Evolutionary conservation across 2,888 invertebrate genomes (phyloP).

Genomic region (Apotomis turbidana): DNA sequence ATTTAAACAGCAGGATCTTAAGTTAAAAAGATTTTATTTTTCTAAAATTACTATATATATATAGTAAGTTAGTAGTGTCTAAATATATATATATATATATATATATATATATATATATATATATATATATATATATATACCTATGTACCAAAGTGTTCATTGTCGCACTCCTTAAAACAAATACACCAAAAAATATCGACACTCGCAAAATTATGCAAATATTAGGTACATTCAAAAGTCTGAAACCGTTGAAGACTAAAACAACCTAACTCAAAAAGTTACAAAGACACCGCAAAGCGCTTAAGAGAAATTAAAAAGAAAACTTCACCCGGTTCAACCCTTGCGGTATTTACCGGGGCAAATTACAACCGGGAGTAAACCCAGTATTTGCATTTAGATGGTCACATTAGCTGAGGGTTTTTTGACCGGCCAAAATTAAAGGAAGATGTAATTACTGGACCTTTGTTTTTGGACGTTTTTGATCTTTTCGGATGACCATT

Average conservation of each 20-base stretch:
- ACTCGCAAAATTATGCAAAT: background rate
- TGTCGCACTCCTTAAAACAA: background rate
- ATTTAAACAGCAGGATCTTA: too few species aligned
- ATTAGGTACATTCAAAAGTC: background rate
- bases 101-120: too few species aligned
- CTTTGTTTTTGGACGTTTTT: conserved; percentile 37
- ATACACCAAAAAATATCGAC: background rate
- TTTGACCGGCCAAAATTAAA: conserved; percentile 39
- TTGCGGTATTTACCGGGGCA: conserved; percentile 76
- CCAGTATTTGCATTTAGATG: conserved; percentile 81
- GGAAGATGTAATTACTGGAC: conserved; percentile 39
- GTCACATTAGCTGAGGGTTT: conserved; percentile 73
- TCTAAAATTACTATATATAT: too few species aligned
- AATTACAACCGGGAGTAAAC: conserved; percentile 78
- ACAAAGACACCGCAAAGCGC: conserved; percentile 37
- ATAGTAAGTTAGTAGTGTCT: too few species aligned
- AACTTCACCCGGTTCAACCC: conserved; percentile 48
- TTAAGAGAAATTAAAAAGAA: conserved; percentile 35
- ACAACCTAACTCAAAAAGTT: conserved; percentile 2
- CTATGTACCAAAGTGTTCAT: too few species aligned
- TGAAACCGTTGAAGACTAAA: background rate
- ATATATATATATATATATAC: too few species aligned
- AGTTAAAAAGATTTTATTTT: too few species aligned
- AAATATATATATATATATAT: too few species aligned
- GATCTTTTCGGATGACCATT: conserved; percentile 20